phyloP scores from a whole-genome alignment of 2,797 vertebrate genomes.

The Eleutherodactylus coqui region DNA sequence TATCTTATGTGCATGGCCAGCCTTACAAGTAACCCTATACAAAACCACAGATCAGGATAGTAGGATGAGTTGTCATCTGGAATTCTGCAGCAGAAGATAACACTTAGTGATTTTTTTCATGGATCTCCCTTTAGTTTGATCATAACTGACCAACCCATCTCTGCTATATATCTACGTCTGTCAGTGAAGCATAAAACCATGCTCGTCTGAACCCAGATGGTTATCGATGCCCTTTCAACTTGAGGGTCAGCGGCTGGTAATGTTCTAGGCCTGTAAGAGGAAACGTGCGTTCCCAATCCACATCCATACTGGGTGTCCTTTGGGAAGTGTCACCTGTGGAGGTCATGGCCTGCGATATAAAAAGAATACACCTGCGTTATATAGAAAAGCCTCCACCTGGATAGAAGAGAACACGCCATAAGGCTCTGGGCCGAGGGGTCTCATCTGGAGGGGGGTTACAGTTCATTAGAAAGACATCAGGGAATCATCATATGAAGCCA shows the following conservation, averaged over 20 bases:
- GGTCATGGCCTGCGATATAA: neutral
- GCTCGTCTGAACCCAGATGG: constrained; percentile 17
- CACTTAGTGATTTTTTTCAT: neutral
- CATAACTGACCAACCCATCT: neutral
- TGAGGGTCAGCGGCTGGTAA: neutral
- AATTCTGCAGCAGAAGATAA: neutral
- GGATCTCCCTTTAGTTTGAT: neutral
- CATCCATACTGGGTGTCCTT: neutral
- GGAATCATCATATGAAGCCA: constrained; percentile 5
- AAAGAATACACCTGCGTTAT: constrained; percentile 20
- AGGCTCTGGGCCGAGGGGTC: neutral
- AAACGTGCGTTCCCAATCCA: constrained; percentile 27
- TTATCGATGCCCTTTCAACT: constrained; percentile 45
- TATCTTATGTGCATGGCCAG: too few relatives aligned
- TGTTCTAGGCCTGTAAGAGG: neutral
- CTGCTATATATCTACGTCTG: neutral
- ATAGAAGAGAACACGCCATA: neutral
- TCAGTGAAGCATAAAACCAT: constrained; percentile 1
- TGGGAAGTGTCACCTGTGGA: constrained; percentile 17
- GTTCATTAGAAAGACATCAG: constrained; percentile 11
- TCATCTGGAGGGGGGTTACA: constrained; percentile 4
- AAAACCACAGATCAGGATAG: neutral
- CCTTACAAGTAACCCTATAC: neutral
- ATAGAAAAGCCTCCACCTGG: neutral
- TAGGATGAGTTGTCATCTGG: neutral